Percentiles rank a stretch among this genome's conserved stretches.
Evolutionary conservation across 2,113 vertebrate genomes (phyloP).

Genomic region (Lagopus leucura): DNA sequence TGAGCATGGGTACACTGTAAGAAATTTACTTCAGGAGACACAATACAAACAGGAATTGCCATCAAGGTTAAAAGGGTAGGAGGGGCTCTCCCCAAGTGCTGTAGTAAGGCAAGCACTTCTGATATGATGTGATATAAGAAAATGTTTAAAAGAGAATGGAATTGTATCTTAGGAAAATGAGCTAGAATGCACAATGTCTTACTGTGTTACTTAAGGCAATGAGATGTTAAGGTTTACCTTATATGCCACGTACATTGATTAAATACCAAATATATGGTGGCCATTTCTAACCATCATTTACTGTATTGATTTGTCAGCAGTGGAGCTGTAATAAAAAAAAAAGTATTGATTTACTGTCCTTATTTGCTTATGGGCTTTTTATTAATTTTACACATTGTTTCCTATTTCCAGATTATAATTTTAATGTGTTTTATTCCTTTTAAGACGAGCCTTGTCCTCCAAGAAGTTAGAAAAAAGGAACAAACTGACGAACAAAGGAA

Average conservation of each 20-base stretch:
- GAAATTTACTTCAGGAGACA: neutral
- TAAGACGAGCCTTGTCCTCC: conserved; percentile 86
- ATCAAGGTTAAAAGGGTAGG: neutral
- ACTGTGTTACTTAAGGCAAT: conserved; percentile 73
- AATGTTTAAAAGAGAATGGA: conserved; percentile 31
- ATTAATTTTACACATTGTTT: conserved; percentile 83
- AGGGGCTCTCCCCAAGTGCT: neutral
- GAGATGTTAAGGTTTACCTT: conserved; percentile 75
- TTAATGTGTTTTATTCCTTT: conserved; percentile 69
- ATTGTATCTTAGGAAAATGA: conserved; percentile 53
- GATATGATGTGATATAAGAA: conserved; percentile 53
- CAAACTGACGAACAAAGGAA: conserved; percentile 74
- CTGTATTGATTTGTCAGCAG: conserved; percentile 83
- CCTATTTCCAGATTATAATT: conserved; percentile 60
- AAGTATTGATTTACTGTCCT: conserved; percentile 86
- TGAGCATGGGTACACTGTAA: neutral
- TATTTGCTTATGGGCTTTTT: conserved; percentile 86
- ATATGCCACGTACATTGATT: conserved; percentile 81
- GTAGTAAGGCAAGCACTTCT: conserved; percentile 35
- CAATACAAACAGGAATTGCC: neutral
- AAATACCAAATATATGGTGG: conserved; percentile 78
- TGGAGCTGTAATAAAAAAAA: conserved; percentile 85
- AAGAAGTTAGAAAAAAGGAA: conserved; percentile 74
- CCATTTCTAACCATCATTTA: conserved; percentile 84
- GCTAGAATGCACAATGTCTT: conserved; percentile 11